Base-by-base conservation (phyloP, 2,113 vertebrate species). In the Phaethon lepturus region DNA sequence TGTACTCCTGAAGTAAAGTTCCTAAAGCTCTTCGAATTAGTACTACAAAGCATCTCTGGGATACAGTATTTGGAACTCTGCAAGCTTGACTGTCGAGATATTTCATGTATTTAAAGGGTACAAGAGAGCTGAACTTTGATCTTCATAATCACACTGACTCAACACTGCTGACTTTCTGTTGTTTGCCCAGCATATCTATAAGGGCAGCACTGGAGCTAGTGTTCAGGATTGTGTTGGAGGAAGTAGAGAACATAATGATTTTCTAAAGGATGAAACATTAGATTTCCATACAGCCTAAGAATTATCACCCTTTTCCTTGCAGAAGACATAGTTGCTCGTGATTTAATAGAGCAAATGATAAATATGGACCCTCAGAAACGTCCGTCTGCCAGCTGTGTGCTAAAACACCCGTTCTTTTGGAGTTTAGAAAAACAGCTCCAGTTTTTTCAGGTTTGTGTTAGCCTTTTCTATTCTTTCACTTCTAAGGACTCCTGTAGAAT, bases 331-430 rank as follows among this genome's bases (percentile, higher is more conserved):
- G 97, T 99, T 66, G 99, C 99, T 71, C 99, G 94, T 95, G 98
- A 99, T 84, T 94, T 99, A 60, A 99, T 99, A 66, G 98, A 99
- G 92, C 98, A 99, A 82, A 99, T 99, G 99, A 98, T 99, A 63
- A 99, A 98, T 17, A 98, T 98, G 98, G 99, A 99, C 62, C 99
- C 99, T 17, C 98, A 99, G 85, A 98, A 88, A 74, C 99, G 99
- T 28, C 99, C 99, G 0, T 99, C 98, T 5, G 99, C 99, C 5
- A 99, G 99, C 89, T 98, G 98, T 9, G 98, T 99, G 87, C 98
- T 99, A 19, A 99, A 99, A 56, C 99, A 99, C 60, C 99, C 99
- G 0, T 99, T 99, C 98, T 99, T 99, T 96, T 99, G 99, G 99
- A 98, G 98, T 90, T 98, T 99, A 74, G 99, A 99, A 79, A 99